These are phyloP conservation scores for Echinometra lucunter DNA, from an alignment of 53 echinoderm and acorn worm species.

Conservation along the genomic window DNA sequence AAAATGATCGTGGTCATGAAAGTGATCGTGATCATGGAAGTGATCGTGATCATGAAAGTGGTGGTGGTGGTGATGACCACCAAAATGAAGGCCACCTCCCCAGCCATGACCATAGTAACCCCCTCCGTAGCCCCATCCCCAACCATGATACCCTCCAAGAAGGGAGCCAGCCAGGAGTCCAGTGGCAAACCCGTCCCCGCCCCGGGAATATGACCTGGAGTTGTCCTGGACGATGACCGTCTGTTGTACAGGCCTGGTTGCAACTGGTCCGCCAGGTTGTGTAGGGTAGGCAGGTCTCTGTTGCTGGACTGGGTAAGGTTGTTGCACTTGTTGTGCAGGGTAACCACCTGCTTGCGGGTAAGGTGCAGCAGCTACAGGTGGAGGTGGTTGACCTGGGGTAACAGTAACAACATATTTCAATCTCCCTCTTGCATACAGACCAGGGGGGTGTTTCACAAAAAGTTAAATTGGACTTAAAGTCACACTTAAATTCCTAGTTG, in stretches of 20 bases:
- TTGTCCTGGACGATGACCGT: conserved; percentile 26
- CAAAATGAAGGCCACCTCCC: conserved; percentile 16
- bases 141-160: conserved; percentile 48
- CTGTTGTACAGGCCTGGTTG: conserved; percentile 49
- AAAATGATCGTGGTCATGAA: not conserved
- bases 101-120: conserved; percentile 50
- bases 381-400: conserved; percentile 52
- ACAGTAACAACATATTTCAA: not conserved
- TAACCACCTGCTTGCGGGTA: conserved; percentile 57
- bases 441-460: too few relatives aligned
- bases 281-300: conserved; percentile 47
- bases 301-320: conserved; percentile 6
- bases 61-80: conserved; percentile 24
- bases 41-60: conserved; percentile 1
- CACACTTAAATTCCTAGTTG: too few relatives aligned
- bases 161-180: conserved; percentile 49
- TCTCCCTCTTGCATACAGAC: too few relatives aligned
- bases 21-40: conserved; percentile 7
- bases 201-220: not conserved
- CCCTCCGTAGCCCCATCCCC: conserved; percentile 46
- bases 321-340: conserved; percentile 54
- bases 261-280: conserved; percentile 10
- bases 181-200: conserved; percentile 27
- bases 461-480: too few relatives aligned
- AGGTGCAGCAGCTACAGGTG: conserved; percentile 30